phyloP scores from a whole-genome alignment of 2,113 vertebrate genomes.

The Actinemys pallida region DNA sequence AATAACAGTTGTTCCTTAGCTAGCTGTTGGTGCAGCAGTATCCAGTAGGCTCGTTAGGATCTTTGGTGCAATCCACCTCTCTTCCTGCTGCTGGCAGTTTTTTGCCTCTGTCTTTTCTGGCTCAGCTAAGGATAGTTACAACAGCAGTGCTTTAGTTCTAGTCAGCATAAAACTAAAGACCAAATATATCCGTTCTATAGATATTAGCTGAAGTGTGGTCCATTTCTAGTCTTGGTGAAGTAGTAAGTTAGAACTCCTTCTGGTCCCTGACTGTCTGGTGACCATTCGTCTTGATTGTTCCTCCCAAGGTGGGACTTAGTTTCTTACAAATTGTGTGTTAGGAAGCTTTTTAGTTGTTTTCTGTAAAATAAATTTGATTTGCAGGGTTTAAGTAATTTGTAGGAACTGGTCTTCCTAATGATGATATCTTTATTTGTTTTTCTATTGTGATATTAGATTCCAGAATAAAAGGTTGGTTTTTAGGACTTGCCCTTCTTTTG shows the following conservation, averaged over 20 bases:
- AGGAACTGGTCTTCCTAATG: background rate
- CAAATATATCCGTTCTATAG: background rate
- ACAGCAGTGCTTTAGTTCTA: background rate
- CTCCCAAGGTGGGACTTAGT: background rate
- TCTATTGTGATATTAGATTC: background rate
- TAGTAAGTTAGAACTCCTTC: background rate
- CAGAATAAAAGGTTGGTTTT: background rate
- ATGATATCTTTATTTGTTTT: background rate
- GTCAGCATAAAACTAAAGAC: background rate
- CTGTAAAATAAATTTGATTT: background rate
- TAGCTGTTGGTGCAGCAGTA: background rate
- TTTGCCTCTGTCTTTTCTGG: background rate
- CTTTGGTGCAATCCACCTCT: background rate
- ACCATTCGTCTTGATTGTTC: background rate
- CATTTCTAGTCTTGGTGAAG: background rate
- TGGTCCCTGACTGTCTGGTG: background rate
- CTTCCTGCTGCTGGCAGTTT: background rate
- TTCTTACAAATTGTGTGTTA: background rate
- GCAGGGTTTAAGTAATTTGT: background rate
- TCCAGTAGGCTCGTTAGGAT: background rate
- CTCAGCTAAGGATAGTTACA: background rate
- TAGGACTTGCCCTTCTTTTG: background rate
- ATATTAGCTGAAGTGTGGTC: background rate
- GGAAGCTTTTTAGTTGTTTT: background rate
- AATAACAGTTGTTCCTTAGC: background rate